A percentile compares a stretch with the other conserved stretches of the same genome.
Conservation (phyloP, 2,888 invertebrate species). For the Palloptera scutellata region DNA sequence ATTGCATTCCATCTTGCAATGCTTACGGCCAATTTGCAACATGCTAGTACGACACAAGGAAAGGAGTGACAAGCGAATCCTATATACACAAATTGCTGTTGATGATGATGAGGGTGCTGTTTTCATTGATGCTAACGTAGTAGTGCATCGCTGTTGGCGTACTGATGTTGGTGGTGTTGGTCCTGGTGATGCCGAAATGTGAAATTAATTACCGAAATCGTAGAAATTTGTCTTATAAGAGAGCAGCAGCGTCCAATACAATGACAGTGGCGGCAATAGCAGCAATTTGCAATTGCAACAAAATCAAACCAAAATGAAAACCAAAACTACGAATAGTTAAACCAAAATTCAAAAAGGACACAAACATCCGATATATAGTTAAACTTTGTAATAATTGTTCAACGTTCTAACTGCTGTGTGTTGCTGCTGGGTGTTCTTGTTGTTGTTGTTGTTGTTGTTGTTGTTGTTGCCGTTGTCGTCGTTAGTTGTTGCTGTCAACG, state of each 20-base stretch:
- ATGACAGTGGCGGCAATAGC: conserved; percentile 38
- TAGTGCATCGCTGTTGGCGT: too few species aligned
- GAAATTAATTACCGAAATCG: conserved; percentile 29
- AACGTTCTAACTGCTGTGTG: neutral
- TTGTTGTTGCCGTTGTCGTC: conserved; percentile 4
- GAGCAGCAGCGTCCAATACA: conserved; percentile 41
- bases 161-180: neutral
- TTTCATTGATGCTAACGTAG: too few species aligned
- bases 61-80: too few species aligned
- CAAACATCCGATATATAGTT: conserved; percentile 9
- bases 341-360: conserved; percentile 13
- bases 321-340: neutral
- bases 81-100: neutral
- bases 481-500: conserved; percentile 19
- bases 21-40: conserved; percentile 21
- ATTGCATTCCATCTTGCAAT: conserved; percentile 17
- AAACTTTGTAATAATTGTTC: conserved; percentile 22
- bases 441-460: conserved; percentile 18
- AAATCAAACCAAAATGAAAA: conserved; percentile 5
- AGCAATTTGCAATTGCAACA: conserved; percentile 3
- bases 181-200: conserved; percentile 28
- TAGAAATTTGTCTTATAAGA: conserved; percentile 33
- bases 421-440: conserved; percentile 1
- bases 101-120: too few species aligned
- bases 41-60: neutral